Conservation (phyloP, 2,888 invertebrate species). For the Calliopum simillimum region DNA sequence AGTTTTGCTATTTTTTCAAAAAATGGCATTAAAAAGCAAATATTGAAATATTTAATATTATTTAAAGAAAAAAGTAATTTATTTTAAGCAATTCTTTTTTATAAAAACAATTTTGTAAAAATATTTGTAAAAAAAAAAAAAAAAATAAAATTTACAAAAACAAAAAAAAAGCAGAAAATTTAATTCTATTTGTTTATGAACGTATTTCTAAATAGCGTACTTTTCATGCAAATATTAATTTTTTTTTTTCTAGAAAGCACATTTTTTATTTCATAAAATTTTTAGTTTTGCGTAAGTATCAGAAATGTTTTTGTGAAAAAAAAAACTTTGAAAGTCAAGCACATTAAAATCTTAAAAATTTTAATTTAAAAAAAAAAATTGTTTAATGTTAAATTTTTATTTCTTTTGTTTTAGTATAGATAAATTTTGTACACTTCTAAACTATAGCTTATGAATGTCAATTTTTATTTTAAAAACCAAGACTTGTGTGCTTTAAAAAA, state of each 20-base stretch:
- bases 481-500: constrained; percentile 24
- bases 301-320: background rate
- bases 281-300: constrained; percentile 4
- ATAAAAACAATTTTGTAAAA: constrained; percentile 16
- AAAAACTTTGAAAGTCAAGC: no score
- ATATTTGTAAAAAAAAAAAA: constrained; percentile 18
- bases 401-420: no score
- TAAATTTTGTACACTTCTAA: no score
- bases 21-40: constrained; percentile 1
- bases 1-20: constrained; percentile 11
- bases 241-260: constrained; percentile 23
- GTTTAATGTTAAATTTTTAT: no score
- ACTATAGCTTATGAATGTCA: no score
- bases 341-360: no score
- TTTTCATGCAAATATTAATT: constrained; percentile 37
- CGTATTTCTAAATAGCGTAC: no score
- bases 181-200: background rate
- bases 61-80: constrained; percentile 10
- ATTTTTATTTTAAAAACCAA: background rate
- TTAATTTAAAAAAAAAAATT: no score
- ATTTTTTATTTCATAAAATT: background rate
- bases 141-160: constrained; percentile 23
- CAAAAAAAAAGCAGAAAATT: constrained; percentile 9
- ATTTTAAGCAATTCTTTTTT: constrained; percentile 18
- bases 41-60: constrained; percentile 10